phyloP scores from a whole-genome alignment of 2,113 vertebrate genomes.

The Mus pahari region DNA sequence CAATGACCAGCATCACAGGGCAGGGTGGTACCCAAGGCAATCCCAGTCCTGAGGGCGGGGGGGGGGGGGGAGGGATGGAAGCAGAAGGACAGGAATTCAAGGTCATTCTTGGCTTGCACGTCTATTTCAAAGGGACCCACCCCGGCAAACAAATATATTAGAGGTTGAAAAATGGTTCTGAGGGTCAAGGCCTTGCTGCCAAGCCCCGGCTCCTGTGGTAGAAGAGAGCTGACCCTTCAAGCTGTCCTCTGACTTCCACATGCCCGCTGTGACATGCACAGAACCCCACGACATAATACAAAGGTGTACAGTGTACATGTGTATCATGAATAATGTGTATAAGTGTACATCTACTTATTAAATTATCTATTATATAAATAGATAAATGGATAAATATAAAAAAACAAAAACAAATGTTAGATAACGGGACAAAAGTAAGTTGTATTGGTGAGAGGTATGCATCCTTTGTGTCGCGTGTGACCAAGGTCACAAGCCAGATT shows the following conservation, averaged over 20 bases:
- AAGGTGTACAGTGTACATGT: background rate
- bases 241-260: background rate
- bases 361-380: no score
- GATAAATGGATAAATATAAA: background rate
- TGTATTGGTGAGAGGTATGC: background rate
- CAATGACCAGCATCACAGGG: background rate
- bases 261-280: background rate
- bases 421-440: background rate
- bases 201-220: background rate
- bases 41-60: background rate
- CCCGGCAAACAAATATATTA: background rate
- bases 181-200: background rate
- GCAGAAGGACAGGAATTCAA: background rate
- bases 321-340: no score
- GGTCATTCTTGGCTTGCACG: no score
- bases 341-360: no score
- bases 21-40: background rate
- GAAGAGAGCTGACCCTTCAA: background rate
- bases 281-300: no score
- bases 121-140: background rate
- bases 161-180: background rate
- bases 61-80: no score
- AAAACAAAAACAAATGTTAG: background rate
- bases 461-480: constrained; percentile 4
- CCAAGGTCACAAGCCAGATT: constrained; percentile 9